Conservation (phyloP, 2,113 vertebrate genomes). For the Passer domesticus region DNA sequence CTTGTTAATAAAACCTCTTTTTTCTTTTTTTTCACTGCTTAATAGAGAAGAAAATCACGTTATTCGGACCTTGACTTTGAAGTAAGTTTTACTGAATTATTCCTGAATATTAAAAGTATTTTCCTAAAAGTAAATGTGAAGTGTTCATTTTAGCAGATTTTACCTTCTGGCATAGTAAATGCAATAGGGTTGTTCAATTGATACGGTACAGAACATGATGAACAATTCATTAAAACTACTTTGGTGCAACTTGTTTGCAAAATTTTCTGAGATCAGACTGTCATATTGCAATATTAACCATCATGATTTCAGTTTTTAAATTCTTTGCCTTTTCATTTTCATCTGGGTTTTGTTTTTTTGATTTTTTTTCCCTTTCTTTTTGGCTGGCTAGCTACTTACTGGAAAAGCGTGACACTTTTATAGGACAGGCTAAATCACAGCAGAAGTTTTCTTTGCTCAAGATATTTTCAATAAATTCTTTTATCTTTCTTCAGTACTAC, state of each 20-base stretch:
- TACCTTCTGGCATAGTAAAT: not conserved
- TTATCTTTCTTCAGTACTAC: not conserved
- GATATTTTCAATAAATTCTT: not conserved
- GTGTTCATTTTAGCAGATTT: conserved; percentile 8
- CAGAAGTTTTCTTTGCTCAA: not conserved
- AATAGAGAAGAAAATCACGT: conserved; percentile 98
- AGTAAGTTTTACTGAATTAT: conserved; percentile 84
- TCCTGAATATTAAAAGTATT: conserved; percentile 56
- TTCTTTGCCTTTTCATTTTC: conserved; percentile 57
- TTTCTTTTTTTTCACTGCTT: conserved; percentile 71
- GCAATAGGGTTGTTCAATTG: not conserved
- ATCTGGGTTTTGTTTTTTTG: not conserved
- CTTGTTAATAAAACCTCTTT: conserved; percentile 68
- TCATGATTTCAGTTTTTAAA: conserved; percentile 53
- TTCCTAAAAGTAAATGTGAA: conserved; percentile 45
- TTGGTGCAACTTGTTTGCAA: conserved; percentile 63
- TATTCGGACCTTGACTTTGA: conserved; percentile 99
- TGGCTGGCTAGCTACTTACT: not conserved
- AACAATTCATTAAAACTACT: conserved; percentile 45
- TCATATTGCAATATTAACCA: conserved; percentile 45
- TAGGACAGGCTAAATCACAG: not conserved
- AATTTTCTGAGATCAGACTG: conserved; percentile 17
- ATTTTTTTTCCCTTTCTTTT: not conserved
- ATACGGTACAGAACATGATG: not conserved
- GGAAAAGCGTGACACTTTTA: not conserved